These are phyloP conservation scores for Gopherus flavomarginatus DNA, from an alignment of 2,113 vertebrate genomes.

Conservation along the genomic window DNA sequence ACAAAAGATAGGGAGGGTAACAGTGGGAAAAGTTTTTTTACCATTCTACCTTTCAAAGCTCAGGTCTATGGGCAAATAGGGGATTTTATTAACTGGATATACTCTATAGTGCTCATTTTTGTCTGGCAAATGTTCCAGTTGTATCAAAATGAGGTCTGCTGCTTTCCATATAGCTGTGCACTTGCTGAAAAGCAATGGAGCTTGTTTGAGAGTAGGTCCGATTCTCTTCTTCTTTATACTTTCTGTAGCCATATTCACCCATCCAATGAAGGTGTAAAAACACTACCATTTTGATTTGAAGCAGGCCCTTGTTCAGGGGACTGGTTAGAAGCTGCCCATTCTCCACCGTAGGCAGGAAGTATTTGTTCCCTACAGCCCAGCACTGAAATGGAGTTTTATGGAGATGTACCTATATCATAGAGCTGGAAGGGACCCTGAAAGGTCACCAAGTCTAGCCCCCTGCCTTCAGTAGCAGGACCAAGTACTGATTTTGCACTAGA, in stretches of 20 bases:
- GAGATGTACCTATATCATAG: too few relatives aligned
- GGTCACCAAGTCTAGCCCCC: too few relatives aligned
- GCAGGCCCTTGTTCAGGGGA: background rate
- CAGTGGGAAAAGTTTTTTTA: constrained; percentile 8
- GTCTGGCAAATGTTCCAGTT: background rate
- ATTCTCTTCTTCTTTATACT: background rate
- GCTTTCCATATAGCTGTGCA: background rate
- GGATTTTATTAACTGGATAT: background rate
- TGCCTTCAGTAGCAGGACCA: too few relatives aligned
- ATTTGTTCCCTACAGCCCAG: background rate
- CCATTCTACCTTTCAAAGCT: background rate
- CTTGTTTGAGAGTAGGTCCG: background rate
- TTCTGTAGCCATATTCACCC: fast-evolving
- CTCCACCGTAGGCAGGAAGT: fast-evolving
- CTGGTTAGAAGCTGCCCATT: background rate
- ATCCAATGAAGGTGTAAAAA: background rate
- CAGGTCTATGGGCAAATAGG: background rate
- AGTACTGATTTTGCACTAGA: too few relatives aligned
- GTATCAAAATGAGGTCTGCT: background rate
- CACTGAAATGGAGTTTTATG: background rate
- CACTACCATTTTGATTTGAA: background rate
- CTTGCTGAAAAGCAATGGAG: background rate
- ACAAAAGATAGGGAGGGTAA: background rate
- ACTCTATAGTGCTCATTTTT: background rate
- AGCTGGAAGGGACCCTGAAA: too few relatives aligned